phyloP scores from a whole-genome alignment of 2,113 vertebrate species.

The Sinosuthora webbiana region DNA sequence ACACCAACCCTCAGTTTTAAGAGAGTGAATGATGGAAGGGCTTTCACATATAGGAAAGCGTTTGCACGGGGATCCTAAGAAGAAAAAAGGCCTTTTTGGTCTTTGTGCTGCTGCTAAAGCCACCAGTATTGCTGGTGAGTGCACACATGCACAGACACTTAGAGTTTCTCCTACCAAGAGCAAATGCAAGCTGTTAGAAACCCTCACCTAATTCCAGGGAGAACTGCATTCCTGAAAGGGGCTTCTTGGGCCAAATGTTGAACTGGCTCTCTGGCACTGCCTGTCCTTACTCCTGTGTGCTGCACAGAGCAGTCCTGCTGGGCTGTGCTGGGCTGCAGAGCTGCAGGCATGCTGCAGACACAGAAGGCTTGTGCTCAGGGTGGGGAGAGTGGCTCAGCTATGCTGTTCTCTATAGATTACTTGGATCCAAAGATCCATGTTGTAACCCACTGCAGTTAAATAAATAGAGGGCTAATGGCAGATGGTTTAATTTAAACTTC shows the following conservation, averaged over 20 bases:
- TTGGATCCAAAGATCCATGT: neutral
- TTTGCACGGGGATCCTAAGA: neutral
- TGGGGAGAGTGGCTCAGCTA: neutral
- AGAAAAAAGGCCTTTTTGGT: neutral
- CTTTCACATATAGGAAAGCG: neutral
- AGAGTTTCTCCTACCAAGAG: neutral
- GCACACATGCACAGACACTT: neutral
- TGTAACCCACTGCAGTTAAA: conserved; percentile 18
- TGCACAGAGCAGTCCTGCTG: neutral
- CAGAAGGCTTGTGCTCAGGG: neutral
- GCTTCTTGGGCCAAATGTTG: rapidly evolving
- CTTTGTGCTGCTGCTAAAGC: neutral
- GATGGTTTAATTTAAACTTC: conserved; percentile 60
- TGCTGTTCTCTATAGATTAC: neutral
- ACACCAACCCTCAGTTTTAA: neutral
- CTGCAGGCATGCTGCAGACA: neutral
- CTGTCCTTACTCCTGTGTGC: neutral
- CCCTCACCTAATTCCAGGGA: neutral
- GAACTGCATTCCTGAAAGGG: neutral
- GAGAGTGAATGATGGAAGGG: neutral
- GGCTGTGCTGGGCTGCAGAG: neutral
- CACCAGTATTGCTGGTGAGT: neutral
- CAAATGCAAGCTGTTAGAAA: neutral
- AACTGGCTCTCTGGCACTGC: neutral
- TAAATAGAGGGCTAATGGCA: conserved; percentile 52